phyloP scores from a whole-genome alignment of 2,113 vertebrate genomes.

The Myodes glareolus region DNA sequence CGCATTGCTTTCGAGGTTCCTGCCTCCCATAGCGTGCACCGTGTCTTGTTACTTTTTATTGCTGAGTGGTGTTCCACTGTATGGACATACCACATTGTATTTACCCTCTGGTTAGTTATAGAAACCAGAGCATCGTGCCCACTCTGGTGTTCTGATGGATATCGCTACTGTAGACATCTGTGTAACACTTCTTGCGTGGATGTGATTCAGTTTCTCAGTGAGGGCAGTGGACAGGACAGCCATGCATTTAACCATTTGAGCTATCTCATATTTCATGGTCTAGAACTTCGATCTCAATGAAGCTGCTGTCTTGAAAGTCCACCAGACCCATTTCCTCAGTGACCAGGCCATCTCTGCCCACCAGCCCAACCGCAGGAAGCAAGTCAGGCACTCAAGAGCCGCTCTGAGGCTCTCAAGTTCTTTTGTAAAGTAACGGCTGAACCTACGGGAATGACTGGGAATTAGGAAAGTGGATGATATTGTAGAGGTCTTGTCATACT shows the following conservation, averaged over 20 bases:
- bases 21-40: fast-evolving
- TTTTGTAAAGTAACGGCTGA: too few relatives aligned
- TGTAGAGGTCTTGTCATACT: too few relatives aligned
- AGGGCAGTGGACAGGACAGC: background rate
- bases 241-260: background rate
- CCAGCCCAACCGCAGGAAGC: background rate
- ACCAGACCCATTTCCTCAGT: background rate
- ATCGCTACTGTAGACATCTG: background rate
- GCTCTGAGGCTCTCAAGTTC: background rate
- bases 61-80: fast-evolving
- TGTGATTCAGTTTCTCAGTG: background rate
- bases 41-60: fast-evolving
- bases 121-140: background rate
- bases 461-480: too few relatives aligned
- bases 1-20: background rate
- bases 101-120: too few relatives aligned
- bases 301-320: background rate
- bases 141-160: background rate
- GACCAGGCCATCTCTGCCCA: background rate
- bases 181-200: background rate
- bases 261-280: background rate
- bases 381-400: background rate
- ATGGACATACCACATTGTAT: fast-evolving
- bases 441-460: too few relatives aligned
- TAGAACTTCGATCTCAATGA: background rate